Evolutionary conservation across 2,797 vertebrate genomes (phyloP).

Genomic region (Limosa lapponica): DNA sequence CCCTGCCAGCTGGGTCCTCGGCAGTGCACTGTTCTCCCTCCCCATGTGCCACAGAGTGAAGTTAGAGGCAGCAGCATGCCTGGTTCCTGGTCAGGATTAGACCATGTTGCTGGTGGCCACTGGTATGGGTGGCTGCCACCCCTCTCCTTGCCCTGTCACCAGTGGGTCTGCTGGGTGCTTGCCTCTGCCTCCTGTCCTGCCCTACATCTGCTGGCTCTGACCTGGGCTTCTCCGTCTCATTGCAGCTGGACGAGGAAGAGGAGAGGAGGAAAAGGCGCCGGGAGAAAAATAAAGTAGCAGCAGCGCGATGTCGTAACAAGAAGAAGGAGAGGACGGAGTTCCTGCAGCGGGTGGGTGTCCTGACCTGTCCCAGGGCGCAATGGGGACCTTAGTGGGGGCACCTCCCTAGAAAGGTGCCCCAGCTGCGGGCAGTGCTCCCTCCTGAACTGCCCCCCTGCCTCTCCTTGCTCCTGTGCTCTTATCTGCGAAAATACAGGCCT

Average conservation of each 20-base stretch:
- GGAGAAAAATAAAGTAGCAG: conserved; percentile 98
- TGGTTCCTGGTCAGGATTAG: background rate
- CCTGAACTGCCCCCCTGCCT: background rate
- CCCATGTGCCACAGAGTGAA: background rate
- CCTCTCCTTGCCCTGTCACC: background rate
- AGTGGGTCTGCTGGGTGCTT: background rate
- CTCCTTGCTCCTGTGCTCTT: background rate
- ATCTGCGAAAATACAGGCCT: background rate
- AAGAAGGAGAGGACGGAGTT: conserved; percentile 98
- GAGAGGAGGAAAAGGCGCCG: conserved; percentile 93
- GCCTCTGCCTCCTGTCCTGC: background rate
- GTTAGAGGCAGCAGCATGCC: background rate
- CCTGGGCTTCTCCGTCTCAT: background rate
- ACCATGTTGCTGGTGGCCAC: rapidly evolving
- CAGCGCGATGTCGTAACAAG: conserved; percentile 97
- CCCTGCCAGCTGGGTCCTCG: background rate
- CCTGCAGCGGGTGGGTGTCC: conserved; percentile 88
- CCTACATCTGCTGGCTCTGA: background rate
- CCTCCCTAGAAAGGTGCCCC: background rate
- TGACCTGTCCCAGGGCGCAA: background rate
- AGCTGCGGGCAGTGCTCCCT: rapidly evolving
- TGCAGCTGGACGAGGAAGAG: conserved; percentile 91
- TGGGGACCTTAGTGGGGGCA: background rate
- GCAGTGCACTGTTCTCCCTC: background rate
- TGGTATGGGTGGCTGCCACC: background rate